Base-by-base conservation (phyloP, 2,113 vertebrate genomes). In the Orientallactaga bullata region DNA sequence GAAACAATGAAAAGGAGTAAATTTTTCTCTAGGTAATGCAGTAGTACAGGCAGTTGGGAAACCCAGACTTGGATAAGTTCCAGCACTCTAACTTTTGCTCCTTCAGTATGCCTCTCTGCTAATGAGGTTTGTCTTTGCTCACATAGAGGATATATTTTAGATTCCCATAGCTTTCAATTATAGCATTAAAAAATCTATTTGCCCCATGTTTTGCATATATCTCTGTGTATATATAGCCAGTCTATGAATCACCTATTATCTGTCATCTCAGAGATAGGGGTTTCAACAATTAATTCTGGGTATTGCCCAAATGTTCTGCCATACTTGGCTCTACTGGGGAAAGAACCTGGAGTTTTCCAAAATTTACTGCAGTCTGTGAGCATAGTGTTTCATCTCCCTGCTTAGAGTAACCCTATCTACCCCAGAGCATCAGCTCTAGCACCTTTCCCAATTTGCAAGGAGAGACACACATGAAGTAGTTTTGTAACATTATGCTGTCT, bases 31-130 rank as follows among this genome's bases (percentile, higher is more conserved):
- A 81, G 77, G 69, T 85, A 76, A 88, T 58, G 24, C 72, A 72
- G 51, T 74, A n/a, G 58, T 87, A 78, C 55, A 78, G 90, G 88
- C 39, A 76, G 47, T 26, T 90, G 86, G 76, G 87, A 76, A 96
- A 92, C 15, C 51, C 83, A 72, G 30, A 65, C n/a, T 69, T 84
- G 79, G 55, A 63, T 61, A 74, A 20, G 4, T 51, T 88, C 82
- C 21, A 72, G 26, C 7, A 28, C 11, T 37, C 37, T 15, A 26
- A 51, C 66, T 76, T 69, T 90, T 51, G 35, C 26, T 95, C 85
- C 90, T 66, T 61, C 23, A 9, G 4, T 79, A 11, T 24, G 55
- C 37, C 84, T 82, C 71, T 63, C 47, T 83, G 68, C 84, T 60
- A 55, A 66, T 23, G 28, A 85, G 24, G 30, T 7, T 47, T 90